Evolutionary conservation across 2,113 vertebrate genomes (phyloP).

Genomic region (Oncorhynchus masou): DNA sequence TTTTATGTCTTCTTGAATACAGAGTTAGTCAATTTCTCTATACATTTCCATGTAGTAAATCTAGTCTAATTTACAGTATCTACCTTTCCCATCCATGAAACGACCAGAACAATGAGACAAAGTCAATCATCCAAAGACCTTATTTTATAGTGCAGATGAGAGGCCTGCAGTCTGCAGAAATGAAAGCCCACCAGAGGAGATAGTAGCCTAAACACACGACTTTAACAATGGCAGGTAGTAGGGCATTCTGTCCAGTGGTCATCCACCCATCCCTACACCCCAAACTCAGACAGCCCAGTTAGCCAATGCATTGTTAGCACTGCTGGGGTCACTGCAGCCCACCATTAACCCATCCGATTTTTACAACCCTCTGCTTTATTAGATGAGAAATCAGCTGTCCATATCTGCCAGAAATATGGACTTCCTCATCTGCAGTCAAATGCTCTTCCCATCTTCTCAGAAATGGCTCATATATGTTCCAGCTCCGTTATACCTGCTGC

Average conservation of each 20-base stretch:
- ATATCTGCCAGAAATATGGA: constrained; percentile 64
- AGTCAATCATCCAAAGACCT: no score
- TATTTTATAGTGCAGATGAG: no score
- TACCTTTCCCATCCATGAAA: no score
- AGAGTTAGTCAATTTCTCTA: no score
- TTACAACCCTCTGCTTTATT: constrained; percentile 67
- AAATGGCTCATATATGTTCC: constrained; percentile 27
- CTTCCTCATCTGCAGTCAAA: constrained; percentile 33
- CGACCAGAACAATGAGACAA: no score
- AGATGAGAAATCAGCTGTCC: constrained; percentile 63
- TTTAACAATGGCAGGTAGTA: no score
- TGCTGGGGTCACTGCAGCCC: constrained; percentile 53
- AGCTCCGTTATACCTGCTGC: constrained; percentile 50
- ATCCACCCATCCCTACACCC: constrained; percentile 6
- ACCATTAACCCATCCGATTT: constrained; percentile 66
- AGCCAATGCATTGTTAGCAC: constrained; percentile 44
- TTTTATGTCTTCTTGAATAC: no score
- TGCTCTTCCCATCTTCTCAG: constrained; percentile 38
- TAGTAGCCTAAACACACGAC: no score
- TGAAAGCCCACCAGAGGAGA: no score
- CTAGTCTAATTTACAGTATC: no score
- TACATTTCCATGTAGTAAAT: no score
- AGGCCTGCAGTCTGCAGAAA: no score
- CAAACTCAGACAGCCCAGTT: constrained; percentile 15
- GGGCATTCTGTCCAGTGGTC: constrained; percentile 8